Conservation (phyloP, 2,888 invertebrate genomes). For the Itoplectis maculator region DNA sequence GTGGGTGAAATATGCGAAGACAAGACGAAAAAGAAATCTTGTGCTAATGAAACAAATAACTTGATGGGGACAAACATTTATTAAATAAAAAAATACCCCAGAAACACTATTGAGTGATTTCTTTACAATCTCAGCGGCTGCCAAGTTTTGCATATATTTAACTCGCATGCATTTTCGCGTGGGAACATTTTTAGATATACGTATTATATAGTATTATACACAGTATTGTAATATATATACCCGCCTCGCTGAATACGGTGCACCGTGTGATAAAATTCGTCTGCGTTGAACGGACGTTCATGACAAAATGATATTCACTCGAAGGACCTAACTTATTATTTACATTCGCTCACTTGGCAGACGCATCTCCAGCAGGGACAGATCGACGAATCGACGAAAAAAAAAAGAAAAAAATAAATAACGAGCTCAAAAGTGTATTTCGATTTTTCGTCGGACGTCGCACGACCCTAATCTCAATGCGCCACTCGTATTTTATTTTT, state of each 20-base stretch:
- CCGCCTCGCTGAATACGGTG: slow-evolving; percentile 39
- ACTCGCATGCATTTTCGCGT: no score
- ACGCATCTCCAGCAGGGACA: neutral
- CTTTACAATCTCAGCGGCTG: no score
- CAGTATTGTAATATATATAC: slow-evolving; percentile 52
- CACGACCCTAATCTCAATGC: neutral
- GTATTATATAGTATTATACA: slow-evolving; percentile 16
- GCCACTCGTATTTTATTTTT: slow-evolving; percentile 19
- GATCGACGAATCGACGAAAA: neutral
- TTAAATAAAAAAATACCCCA: no score
- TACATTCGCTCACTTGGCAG: neutral
- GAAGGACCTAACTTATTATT: neutral
- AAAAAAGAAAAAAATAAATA: neutral
- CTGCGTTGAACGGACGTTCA: neutral
- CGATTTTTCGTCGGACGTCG: neutral
- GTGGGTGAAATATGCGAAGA: no score
- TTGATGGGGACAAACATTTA: no score
- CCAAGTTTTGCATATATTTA: no score
- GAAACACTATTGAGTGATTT: no score
- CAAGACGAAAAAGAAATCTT: no score
- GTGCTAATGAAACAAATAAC: no score
- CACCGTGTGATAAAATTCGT: slow-evolving; percentile 41
- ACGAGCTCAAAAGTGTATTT: neutral
- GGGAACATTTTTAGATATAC: slow-evolving; percentile 8
- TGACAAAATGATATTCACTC: neutral